These are phyloP conservation scores for Papilio gigon DNA, from an alignment of 2,888 invertebrate species.

Conservation along the genomic window DNA sequence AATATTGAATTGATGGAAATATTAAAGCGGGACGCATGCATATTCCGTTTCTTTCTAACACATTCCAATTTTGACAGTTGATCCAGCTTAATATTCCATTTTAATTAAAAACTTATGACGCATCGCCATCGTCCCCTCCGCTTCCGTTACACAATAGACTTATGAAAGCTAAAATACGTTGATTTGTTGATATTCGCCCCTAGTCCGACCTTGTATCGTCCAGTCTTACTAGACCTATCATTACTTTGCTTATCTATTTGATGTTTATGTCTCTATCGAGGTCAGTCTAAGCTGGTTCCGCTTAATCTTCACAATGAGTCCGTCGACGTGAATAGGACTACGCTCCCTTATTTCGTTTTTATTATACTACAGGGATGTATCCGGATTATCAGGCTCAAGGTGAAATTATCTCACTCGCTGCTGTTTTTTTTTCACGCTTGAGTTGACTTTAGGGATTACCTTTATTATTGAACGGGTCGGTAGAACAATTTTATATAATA, in stretches of 20 bases:
- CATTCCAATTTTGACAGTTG: conserved; percentile 56
- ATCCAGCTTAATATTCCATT: conserved; percentile 70
- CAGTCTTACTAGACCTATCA: conserved; percentile 57
- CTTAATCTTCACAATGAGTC: conserved; percentile 62
- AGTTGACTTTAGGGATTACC: conserved; percentile 42
- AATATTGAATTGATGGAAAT: conserved; percentile 57
- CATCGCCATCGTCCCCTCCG: conserved; percentile 64
- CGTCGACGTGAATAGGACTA: conserved; percentile 68
- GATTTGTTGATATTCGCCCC: conserved; percentile 73
- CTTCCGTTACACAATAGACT: conserved; percentile 57
- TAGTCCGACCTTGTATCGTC: conserved; percentile 59
- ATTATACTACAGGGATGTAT: conserved; percentile 59
- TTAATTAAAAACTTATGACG: conserved; percentile 81
- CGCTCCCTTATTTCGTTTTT: conserved; percentile 63
- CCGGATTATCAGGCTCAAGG: conserved; percentile 69
- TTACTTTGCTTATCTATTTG: conserved; percentile 43
- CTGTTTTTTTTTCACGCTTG: conserved; percentile 51
- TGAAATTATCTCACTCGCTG: conserved; percentile 59
- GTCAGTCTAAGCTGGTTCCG: conserved; percentile 49
- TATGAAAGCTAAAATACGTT: conserved; percentile 63
- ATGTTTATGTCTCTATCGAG: conserved; percentile 42
- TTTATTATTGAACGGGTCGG: conserved; percentile 14
- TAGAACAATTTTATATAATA: conserved; percentile 13
- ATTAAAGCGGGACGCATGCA: background rate
- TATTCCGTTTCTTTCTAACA: conserved; percentile 34